Conservation (phyloP, 2,797 vertebrate species). For the Coregonus sp. region DNA sequence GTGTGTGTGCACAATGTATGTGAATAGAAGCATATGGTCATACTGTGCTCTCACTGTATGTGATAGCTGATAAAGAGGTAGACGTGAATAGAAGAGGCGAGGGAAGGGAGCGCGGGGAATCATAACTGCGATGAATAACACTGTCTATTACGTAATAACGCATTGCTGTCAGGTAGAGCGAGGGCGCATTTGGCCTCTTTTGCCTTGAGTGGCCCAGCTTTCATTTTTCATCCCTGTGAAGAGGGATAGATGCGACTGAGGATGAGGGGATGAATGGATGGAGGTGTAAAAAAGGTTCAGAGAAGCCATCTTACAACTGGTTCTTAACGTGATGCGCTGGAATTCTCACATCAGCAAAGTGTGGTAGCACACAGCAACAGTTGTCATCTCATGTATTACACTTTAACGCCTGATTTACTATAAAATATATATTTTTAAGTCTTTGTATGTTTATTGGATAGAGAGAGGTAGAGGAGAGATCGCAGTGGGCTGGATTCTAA, state of each 20-base stretch:
- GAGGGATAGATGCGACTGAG: neutral
- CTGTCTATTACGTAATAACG: neutral
- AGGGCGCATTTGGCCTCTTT: neutral
- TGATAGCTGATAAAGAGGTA: neutral
- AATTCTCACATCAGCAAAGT: neutral
- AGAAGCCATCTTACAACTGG: neutral
- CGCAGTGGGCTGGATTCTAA: too few relatives aligned
- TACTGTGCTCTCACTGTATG: neutral
- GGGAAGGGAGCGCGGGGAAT: neutral
- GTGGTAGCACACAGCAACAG: constrained; percentile 3
- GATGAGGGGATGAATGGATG: constrained; percentile 14
- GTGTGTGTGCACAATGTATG: too few relatives aligned
- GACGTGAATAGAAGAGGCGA: neutral
- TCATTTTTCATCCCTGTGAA: neutral
- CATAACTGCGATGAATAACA: neutral
- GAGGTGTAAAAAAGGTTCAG: neutral
- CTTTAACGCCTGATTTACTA: neutral
- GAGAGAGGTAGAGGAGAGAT: too few relatives aligned
- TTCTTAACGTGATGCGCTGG: neutral
- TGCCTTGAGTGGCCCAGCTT: neutral
- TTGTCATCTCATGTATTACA: constrained; percentile 58
- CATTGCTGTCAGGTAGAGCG: neutral
- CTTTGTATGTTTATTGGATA: too few relatives aligned
- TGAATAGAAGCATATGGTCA: neutral
- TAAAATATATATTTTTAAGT: too few relatives aligned